Evolutionary conservation across 2,888 invertebrate genomes (phyloP).

Genomic region (Conistra vaccinii): DNA sequence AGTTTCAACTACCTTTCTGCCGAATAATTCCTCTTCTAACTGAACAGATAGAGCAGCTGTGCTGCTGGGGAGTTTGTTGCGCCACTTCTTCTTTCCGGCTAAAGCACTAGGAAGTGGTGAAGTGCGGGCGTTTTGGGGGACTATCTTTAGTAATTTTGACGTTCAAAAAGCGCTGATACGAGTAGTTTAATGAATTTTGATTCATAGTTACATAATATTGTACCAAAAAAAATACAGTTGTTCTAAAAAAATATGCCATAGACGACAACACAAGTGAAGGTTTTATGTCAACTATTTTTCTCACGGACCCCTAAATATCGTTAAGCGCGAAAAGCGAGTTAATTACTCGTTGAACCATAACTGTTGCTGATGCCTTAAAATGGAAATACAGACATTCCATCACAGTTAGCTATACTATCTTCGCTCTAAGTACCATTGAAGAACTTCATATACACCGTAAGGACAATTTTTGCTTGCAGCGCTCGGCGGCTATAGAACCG

Average conservation of each 20-base stretch:
- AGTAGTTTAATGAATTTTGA: too few species aligned
- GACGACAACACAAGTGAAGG: background rate
- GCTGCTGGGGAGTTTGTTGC: background rate
- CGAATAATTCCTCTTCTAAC: background rate
- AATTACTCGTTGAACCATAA: constrained; percentile 57
- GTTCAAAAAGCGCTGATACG: background rate
- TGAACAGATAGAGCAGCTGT: background rate
- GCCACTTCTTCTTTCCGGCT: background rate
- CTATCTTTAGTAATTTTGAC: too few species aligned
- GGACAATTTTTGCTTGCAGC: too few species aligned
- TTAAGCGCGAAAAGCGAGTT: constrained; percentile 48
- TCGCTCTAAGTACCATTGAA: background rate
- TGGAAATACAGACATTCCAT: constrained; percentile 47
- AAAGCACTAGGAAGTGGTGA: background rate
- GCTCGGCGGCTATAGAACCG: too few species aligned
- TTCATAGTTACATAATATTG: too few species aligned
- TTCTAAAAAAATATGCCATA: background rate
- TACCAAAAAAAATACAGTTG: too few species aligned
- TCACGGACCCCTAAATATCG: constrained; percentile 50
- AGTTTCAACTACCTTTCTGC: background rate
- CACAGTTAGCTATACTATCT: constrained; percentile 15
- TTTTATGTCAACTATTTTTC: background rate
- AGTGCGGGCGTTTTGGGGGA: background rate
- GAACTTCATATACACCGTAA: too few species aligned
- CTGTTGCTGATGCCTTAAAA: constrained; percentile 44